These are phyloP conservation scores for Rhodeus uyekii DNA, from an alignment of 2,797 vertebrate species.

Conservation along the genomic window DNA sequence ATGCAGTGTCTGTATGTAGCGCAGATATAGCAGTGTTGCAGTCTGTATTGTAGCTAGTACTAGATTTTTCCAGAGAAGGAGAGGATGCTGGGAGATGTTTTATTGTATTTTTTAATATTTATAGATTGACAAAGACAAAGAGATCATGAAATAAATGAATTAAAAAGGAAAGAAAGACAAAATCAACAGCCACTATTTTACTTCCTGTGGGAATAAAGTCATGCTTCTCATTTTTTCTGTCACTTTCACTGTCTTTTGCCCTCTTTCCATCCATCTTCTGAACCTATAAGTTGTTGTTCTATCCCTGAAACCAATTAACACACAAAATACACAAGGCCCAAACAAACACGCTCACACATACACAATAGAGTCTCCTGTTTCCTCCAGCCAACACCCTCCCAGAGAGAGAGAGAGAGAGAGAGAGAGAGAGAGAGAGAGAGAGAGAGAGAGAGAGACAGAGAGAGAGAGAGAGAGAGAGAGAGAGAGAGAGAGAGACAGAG, in stretches of 20 bases:
- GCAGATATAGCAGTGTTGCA: too few relatives aligned
- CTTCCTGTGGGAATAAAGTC: neutral
- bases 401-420: too few relatives aligned
- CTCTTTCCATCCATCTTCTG: constrained; percentile 10
- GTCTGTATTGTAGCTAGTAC: too few relatives aligned
- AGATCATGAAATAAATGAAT: neutral
- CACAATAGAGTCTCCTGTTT: constrained; percentile 56
- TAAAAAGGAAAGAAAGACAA: neutral
- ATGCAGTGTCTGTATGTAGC: neutral
- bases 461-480: too few relatives aligned
- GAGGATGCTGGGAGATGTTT: neutral
- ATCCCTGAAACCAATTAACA: constrained; percentile 64
- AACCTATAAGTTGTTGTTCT: constrained; percentile 23
- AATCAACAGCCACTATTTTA: neutral
- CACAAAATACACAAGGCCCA: constrained; percentile 36
- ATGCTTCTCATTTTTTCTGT: neutral
- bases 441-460: too few relatives aligned
- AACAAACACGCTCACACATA: constrained; percentile 35
- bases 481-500: too few relatives aligned
- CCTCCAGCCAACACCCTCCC: constrained; percentile 60
- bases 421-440: too few relatives aligned
- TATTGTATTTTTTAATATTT: too few relatives aligned
- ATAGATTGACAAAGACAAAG: neutral
- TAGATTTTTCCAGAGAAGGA: neutral
- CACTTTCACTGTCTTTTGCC: neutral